A percentile compares a stretch with the other conserved stretches of the same genome.
Conservation (phyloP, 1,140 invertebrate genomes). For the Drosophila pachea region DNA sequence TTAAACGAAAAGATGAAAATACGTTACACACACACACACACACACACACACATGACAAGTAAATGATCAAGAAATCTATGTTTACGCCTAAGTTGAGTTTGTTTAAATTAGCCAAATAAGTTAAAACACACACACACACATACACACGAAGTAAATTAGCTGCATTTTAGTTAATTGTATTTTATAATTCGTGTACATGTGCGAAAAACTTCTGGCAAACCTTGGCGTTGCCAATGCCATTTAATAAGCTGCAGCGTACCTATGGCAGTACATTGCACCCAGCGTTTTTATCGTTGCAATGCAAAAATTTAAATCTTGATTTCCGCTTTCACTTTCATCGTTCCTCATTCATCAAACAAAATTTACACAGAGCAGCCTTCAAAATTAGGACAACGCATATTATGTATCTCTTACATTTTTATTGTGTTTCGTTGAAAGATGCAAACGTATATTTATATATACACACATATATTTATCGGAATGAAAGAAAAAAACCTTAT, state of each 20-base stretch:
- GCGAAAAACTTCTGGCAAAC: not conserved
- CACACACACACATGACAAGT: constrained; percentile 21
- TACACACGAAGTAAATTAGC: constrained; percentile 21
- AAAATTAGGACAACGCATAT: not conserved
- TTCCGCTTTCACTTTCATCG: constrained; percentile 2
- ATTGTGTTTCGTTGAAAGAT: constrained; percentile 28
- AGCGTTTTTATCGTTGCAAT: constrained; percentile 13
- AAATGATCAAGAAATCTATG: constrained; percentile 24
- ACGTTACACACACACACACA: not conserved
- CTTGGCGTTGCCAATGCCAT: constrained; percentile 12
- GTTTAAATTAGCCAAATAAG: constrained; percentile 28
- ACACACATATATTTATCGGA: not conserved
- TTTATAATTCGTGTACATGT: constrained; percentile 15
- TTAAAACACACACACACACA: constrained; percentile 9
- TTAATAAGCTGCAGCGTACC: not conserved
- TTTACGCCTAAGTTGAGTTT: constrained; percentile 31
- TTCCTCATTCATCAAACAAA: constrained; percentile 6
- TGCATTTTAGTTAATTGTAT: constrained; percentile 38
- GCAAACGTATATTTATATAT: constrained; percentile 11
- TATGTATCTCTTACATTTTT: not conserved
- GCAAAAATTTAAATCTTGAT: constrained; percentile 1
- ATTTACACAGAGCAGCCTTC: constrained; percentile 11
- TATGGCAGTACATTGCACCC: constrained; percentile 2
- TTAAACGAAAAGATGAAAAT: constrained; percentile 22
- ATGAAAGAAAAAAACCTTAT: constrained; percentile 6